Percentiles rank a stretch among this genome's conserved stretches.
phyloP scores from a whole-genome alignment of 2,797 vertebrate genomes.

The Peromyscus melanophrys region DNA sequence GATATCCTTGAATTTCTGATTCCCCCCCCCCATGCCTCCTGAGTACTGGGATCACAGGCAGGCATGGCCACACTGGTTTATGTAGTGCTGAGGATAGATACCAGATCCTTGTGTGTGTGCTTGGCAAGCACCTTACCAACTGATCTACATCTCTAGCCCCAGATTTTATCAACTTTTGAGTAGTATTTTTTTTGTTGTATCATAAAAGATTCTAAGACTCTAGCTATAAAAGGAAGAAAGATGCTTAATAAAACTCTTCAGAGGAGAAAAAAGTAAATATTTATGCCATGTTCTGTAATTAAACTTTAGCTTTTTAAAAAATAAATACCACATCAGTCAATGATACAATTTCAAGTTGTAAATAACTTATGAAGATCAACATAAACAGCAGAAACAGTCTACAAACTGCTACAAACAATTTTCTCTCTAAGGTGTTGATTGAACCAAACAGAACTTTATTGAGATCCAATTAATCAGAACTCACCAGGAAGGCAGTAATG shows the following conservation, averaged over 20 bases:
- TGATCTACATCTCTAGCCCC: neutral
- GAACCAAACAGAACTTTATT: conserved; percentile 82
- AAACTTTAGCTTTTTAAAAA: conserved; percentile 80
- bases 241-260: conserved; percentile 56
- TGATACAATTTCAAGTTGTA: conserved; percentile 78
- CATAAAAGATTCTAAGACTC: conserved; percentile 55
- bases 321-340: conserved; percentile 74
- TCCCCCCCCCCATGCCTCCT: neutral
- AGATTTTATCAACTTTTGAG: neutral
- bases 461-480: conserved; percentile 80
- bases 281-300: conserved; percentile 70
- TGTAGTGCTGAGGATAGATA: too few relatives aligned
- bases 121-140: neutral
- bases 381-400: conserved; percentile 82
- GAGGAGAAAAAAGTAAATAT: conserved; percentile 73
- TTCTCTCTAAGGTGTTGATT: conserved; percentile 83
- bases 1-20: neutral
- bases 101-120: neutral
- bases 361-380: conserved; percentile 82
- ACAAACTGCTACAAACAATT: conserved; percentile 82
- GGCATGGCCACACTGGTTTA: neutral
- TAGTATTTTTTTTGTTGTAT: neutral
- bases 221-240: conserved; percentile 17
- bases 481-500: conserved; percentile 69
- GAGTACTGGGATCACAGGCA: neutral